These are phyloP conservation scores for Synchiropus splendidus DNA, from an alignment of 2,113 vertebrate genomes.

Conservation along the genomic window DNA sequence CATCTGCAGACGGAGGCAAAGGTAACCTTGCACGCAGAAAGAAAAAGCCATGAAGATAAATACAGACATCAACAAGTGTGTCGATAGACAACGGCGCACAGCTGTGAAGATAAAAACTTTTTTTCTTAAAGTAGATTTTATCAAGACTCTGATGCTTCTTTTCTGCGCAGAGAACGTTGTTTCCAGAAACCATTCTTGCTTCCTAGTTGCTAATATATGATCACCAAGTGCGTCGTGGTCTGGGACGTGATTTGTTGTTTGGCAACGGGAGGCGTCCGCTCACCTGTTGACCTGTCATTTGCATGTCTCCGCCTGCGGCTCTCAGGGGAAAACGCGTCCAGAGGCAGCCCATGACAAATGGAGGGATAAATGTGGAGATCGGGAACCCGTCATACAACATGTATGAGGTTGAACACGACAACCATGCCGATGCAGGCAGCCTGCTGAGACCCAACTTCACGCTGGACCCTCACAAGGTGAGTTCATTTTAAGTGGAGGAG, in stretches of 20 bases:
- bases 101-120: background rate
- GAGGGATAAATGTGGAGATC: slow-evolving; percentile 95
- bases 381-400: slow-evolving; percentile 98
- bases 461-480: slow-evolving; percentile 90
- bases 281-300: background rate
- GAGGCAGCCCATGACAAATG: slow-evolving; percentile 94
- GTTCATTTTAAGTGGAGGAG: background rate
- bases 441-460: slow-evolving; percentile 88
- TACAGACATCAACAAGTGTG: slow-evolving; percentile 8
- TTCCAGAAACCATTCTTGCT: no score
- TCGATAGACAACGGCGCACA: background rate
- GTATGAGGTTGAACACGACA: slow-evolving; percentile 97
- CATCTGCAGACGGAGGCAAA: slow-evolving; percentile 88
- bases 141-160: no score
- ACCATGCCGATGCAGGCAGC: slow-evolving; percentile 79
- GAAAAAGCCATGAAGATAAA: slow-evolving; percentile 26
- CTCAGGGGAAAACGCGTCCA: slow-evolving; percentile 88
- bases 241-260: no score
- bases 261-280: no score
- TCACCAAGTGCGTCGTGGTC: no score
- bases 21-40: slow-evolving; percentile 55
- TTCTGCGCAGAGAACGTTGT: no score
- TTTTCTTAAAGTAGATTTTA: no score
- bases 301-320: background rate
- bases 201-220: no score